Evolutionary conservation across 2,113 vertebrate genomes (phyloP).

Genomic region (Calyptommatus sinebrachiatus): DNA sequence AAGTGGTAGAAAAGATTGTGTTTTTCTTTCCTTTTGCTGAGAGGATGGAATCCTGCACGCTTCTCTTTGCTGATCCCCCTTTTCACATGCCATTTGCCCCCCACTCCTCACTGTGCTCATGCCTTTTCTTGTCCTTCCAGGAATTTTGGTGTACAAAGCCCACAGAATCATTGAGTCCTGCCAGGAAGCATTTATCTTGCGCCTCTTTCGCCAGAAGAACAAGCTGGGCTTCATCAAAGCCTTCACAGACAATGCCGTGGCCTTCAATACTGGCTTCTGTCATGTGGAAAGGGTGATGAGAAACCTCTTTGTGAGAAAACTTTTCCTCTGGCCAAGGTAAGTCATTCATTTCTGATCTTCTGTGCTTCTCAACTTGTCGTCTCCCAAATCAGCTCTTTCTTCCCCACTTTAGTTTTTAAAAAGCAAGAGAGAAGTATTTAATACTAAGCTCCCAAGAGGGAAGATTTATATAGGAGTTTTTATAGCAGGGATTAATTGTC

Average conservation of each 20-base stretch:
- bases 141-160: constrained; percentile 89
- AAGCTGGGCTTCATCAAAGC: constrained; percentile 97
- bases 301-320: constrained; percentile 93
- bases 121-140: constrained; percentile 62
- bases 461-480: no score
- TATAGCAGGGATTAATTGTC: no score
- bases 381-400: no score
- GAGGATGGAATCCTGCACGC: background rate
- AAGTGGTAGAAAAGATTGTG: background rate
- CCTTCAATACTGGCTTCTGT: constrained; percentile 93
- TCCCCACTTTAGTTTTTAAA: no score
- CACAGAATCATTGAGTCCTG: constrained; percentile 96
- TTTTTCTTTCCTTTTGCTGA: background rate
- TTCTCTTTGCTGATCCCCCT: background rate
- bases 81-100: background rate
- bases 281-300: constrained; percentile 97
- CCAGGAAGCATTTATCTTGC: constrained; percentile 95
- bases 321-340: constrained; percentile 96
- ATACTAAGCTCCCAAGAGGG: no score
- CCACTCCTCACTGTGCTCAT: background rate
- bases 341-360: background rate
- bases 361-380: no score
- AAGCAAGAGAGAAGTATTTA: no score
- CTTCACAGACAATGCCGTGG: constrained; percentile 92
- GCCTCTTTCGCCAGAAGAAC: constrained; percentile 96